phyloP scores from a whole-genome alignment of 2,113 vertebrate genomes.

The Phalacrocorax pelagicus region DNA sequence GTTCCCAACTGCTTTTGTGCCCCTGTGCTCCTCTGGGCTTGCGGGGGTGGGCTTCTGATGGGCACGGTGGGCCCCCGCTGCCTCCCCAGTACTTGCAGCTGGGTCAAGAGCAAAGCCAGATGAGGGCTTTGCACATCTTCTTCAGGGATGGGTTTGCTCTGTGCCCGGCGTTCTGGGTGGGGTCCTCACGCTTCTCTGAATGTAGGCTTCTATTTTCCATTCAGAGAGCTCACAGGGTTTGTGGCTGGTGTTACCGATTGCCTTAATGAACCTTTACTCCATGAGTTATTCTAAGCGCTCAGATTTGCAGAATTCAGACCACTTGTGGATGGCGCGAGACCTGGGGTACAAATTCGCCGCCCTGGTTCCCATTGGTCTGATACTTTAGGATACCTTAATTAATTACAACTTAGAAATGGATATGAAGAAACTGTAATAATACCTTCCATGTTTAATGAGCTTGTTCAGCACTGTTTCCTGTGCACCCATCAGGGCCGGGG shows the following conservation, averaged over 20 bases:
- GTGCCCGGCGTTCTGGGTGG: not conserved
- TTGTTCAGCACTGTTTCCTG: not conserved
- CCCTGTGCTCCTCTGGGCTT: not conserved
- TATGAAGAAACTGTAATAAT: not conserved
- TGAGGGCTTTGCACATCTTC: not conserved
- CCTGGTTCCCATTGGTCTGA: not conserved
- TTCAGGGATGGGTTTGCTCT: not conserved
- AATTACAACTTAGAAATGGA: not conserved
- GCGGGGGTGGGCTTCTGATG: not conserved
- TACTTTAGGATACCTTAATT: not conserved
- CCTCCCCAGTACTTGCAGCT: accelerated
- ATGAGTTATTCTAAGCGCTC: not conserved
- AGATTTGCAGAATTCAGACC: not conserved
- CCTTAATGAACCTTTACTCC: not conserved
- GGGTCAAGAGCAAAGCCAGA: not conserved
- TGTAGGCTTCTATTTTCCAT: not conserved
- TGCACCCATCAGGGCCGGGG: too few relatives aligned
- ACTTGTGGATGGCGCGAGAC: not conserved
- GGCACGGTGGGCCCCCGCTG: not conserved
- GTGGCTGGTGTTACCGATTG: not conserved
- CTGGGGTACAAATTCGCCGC: not conserved
- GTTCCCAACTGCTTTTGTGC: not conserved
- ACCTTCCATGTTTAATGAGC: not conserved
- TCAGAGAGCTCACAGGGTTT: not conserved
- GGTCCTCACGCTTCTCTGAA: not conserved